Conservation (phyloP, 2,113 vertebrate genomes). For the rat (Rattus norvegicus) region GRCr8 NC_086019.1:242173501-242174000, state of each 20-base stretch:
- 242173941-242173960: neutral
- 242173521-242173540: neutral
- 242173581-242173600: neutral
- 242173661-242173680: neutral
- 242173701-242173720: neutral
- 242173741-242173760: neutral
- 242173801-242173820: neutral
- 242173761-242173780: neutral
- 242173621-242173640: neutral
- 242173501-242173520: neutral
- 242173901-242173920: neutral
- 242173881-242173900: slow-evolving; percentile 21
- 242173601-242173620: neutral
- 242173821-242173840: neutral
- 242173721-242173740: neutral
- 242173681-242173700: neutral
- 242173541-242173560: neutral
- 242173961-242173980: neutral
- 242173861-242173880: neutral
- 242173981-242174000: neutral
- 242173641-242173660: neutral
- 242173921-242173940: neutral
- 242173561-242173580: neutral
- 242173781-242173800: neutral
- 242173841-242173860: neutral